Percentiles rank a stretch among this genome's conserved stretches.
Conservation (phyloP, 2,888 invertebrate genomes). For the Glaucopsyche alexis region DNA sequence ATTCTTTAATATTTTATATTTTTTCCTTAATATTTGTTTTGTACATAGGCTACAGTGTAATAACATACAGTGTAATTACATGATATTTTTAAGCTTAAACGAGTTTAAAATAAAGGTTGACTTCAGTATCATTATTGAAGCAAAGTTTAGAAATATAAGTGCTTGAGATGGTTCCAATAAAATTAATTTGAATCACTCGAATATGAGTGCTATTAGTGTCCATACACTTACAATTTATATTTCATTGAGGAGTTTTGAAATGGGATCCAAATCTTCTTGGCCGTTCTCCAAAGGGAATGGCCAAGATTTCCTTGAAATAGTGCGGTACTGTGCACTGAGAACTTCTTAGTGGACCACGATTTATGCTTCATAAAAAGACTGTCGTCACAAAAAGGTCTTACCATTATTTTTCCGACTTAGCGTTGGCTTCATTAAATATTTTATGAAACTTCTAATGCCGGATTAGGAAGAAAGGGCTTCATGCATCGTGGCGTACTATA, state of each 20-base stretch:
- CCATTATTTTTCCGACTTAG: slow-evolving; percentile 31
- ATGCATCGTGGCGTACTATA: not conserved
- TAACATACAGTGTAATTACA: too few species aligned
- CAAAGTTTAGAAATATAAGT: not conserved
- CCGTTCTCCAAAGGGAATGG: slow-evolving; percentile 39
- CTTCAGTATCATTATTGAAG: not conserved
- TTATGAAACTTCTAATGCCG: not conserved
- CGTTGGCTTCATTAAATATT: not conserved
- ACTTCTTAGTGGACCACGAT: slow-evolving; percentile 34
- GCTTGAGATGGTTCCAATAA: slow-evolving; percentile 19
- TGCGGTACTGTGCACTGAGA: slow-evolving; percentile 34
- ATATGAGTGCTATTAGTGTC: slow-evolving; percentile 34
- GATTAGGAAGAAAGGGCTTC: not conserved
- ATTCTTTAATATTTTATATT: too few species aligned
- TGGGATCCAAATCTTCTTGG: slow-evolving; percentile 39
- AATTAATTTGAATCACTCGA: slow-evolving; percentile 33
- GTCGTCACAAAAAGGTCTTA: slow-evolving; percentile 36
- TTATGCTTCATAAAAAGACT: slow-evolving; percentile 38
- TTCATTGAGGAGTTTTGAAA: slow-evolving; percentile 39
- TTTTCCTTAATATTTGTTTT: too few species aligned
- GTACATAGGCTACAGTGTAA: too few species aligned
- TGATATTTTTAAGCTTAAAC: too few species aligned
- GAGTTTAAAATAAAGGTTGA: too few species aligned
- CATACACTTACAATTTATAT: slow-evolving; percentile 36
- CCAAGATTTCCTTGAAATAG: slow-evolving; percentile 38